Evolutionary conservation across 2,888 invertebrate species (phyloP).

Genomic region (Drosophila algonquin): DNA sequence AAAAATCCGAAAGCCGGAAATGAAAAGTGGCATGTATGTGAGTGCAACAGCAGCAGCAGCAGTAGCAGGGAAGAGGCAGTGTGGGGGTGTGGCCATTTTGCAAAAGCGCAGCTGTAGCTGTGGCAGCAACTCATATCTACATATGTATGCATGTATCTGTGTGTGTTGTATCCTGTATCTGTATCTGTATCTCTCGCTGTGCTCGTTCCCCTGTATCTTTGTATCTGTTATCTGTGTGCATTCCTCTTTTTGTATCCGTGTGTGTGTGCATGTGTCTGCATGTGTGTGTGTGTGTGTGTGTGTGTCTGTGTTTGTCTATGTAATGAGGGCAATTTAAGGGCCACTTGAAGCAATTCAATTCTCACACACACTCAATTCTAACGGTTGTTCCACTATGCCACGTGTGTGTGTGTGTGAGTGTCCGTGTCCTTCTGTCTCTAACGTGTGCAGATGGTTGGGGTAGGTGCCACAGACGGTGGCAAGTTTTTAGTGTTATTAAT

Average conservation of each 20-base stretch:
- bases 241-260: conserved; percentile 5
- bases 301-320: conserved; percentile 64
- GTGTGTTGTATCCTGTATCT: conserved; percentile 20
- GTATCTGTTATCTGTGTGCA: conserved; percentile 16
- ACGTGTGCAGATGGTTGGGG: conserved; percentile 13
- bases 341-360: conserved; percentile 74
- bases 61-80: conserved; percentile 2
- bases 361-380: conserved; percentile 57
- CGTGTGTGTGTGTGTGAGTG: conserved; percentile 18
- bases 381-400: conserved; percentile 12
- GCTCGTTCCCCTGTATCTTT: conserved; percentile 1
- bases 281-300: too few relatives aligned
- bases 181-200: conserved; percentile 51
- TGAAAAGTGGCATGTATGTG: conserved; percentile 67
- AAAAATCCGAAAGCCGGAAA: conserved; percentile 66
- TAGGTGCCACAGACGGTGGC: conserved; percentile 35
- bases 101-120: conserved; percentile 69
- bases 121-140: conserved; percentile 56
- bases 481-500: conserved; percentile 76
- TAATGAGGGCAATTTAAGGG: conserved; percentile 79
- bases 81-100: conserved; percentile 62
- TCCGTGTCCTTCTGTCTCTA: conserved; percentile 41
- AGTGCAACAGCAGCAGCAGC: conserved; percentile 23
- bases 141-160: conserved; percentile 17
- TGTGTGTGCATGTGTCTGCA: conserved; percentile 45